A percentile compares a stretch with the other conserved stretches of the same genome.
Evolutionary conservation across 2,797 vertebrate species (phyloP).

Genomic region (Monodelphis domestica): DNA sequence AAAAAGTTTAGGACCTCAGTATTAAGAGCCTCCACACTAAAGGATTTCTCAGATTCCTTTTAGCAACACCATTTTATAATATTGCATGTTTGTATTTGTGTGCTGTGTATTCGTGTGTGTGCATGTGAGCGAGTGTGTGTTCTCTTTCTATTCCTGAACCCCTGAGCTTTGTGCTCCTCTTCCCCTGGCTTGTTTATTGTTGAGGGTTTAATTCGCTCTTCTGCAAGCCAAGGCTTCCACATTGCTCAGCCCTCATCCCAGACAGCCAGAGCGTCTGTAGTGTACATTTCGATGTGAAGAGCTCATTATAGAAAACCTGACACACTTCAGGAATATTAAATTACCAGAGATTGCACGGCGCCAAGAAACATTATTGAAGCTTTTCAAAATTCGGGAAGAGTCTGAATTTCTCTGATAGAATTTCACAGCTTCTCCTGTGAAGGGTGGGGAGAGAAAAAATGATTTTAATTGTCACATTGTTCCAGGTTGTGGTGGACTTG

Average conservation of each 20-base stretch:
- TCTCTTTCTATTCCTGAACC: not conserved
- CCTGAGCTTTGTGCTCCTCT: not conserved
- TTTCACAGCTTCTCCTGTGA: slow-evolving; percentile 79
- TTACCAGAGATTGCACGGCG: slow-evolving; percentile 82
- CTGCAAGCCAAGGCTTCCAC: not conserved
- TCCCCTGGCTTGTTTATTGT: not conserved
- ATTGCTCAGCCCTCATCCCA: not conserved
- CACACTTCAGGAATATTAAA: slow-evolving; percentile 88
- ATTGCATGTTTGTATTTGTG: not conserved
- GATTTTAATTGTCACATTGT: slow-evolving; percentile 83
- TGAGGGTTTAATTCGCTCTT: not conserved
- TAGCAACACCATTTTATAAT: not conserved
- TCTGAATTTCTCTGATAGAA: slow-evolving; percentile 83
- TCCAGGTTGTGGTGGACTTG: slow-evolving; percentile 78
- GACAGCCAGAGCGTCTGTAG: slow-evolving; percentile 77
- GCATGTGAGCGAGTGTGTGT: not conserved
- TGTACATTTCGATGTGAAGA: slow-evolving; percentile 84
- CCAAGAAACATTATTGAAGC: slow-evolving; percentile 85
- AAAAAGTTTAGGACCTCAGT: not conserved
- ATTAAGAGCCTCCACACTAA: not conserved
- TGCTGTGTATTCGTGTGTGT: not conserved
- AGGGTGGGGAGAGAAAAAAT: slow-evolving; percentile 67
- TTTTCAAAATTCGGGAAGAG: slow-evolving; percentile 84
- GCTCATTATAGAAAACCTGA: slow-evolving; percentile 87
- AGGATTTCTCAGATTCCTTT: not conserved